These are phyloP conservation scores for Melanogrammus aeglefinus DNA, from an alignment of 2,797 vertebrate genomes.

Conservation along the genomic window DNA sequence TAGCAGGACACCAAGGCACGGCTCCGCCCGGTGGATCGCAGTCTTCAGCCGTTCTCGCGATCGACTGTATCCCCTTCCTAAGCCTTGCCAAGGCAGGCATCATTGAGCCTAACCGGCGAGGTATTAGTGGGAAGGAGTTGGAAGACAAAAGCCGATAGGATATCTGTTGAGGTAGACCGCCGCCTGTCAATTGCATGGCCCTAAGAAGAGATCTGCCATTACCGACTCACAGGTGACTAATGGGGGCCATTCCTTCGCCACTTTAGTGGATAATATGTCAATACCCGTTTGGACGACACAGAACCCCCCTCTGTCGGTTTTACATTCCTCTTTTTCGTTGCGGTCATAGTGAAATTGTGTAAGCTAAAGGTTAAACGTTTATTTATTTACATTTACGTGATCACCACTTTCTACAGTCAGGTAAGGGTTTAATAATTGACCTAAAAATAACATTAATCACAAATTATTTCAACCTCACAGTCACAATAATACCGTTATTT, in stretches of 20 bases:
- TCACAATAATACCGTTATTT: not conserved
- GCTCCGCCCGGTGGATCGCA: constrained; percentile 43
- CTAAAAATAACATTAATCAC: not conserved
- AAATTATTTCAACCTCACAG: constrained; percentile 18
- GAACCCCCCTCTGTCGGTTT: constrained; percentile 33
- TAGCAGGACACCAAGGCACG: not conserved
- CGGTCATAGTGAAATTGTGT: not conserved
- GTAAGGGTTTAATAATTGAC: not conserved
- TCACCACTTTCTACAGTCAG: not conserved
- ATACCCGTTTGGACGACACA: constrained; percentile 69
- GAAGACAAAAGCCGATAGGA: constrained; percentile 73
- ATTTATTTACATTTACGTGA: not conserved
- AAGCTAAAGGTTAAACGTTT: not conserved
- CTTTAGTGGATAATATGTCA: constrained; percentile 75
- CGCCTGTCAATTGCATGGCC: constrained; percentile 75
- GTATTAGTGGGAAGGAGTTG: constrained; percentile 70
- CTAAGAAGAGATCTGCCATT: constrained; percentile 77
- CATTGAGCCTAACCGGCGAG: constrained; percentile 74
- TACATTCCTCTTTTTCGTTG: constrained; percentile 42
- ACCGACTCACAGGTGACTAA: constrained; percentile 78
- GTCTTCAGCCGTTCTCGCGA: constrained; percentile 55
- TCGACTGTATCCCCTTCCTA: constrained; percentile 63
- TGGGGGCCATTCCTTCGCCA: constrained; percentile 77
- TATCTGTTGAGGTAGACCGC: constrained; percentile 74
- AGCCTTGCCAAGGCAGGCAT: constrained; percentile 46